A percentile compares a stretch with the other conserved stretches of the same genome.
These are phyloP conservation scores for Exephanes ischioxanthus DNA, from an alignment of 2,888 invertebrate genomes.

Conservation along the genomic window DNA sequence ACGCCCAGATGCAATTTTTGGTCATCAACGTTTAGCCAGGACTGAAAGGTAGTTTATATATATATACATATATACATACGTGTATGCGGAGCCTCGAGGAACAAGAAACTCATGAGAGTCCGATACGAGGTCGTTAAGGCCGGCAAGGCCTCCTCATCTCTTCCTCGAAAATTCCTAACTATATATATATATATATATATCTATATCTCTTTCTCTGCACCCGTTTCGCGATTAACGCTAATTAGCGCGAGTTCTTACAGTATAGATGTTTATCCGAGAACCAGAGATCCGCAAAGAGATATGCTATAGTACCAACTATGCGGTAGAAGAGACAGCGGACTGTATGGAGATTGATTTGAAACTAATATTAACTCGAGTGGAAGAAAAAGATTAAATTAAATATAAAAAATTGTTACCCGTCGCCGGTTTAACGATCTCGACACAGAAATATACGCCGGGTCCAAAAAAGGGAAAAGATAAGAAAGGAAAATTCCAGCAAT, in stretches of 20 bases:
- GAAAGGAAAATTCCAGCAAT: not conserved
- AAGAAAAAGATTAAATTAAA: conserved; percentile 4
- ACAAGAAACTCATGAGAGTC: conserved; percentile 25
- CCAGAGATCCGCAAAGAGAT: conserved; percentile 45
- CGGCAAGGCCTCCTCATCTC: conserved; percentile 28
- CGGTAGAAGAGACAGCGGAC: conserved; percentile 21
- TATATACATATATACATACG: not conserved
- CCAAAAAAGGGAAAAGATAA: not conserved
- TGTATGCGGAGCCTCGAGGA: conserved; percentile 3
- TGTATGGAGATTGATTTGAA: conserved; percentile 49
- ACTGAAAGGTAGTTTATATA: conserved; percentile 2
- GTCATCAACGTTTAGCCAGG: conserved; percentile 56
- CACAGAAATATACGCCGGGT: not conserved
- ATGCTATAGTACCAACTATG: not conserved
- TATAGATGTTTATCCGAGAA: conserved; percentile 63
- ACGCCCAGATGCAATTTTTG: conserved; percentile 57
- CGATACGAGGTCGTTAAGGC: conserved; percentile 59
- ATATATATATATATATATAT: conserved; percentile 23
- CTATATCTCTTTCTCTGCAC: conserved; percentile 6
- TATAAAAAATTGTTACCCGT: not conserved
- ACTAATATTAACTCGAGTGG: conserved; percentile 14
- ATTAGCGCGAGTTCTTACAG: conserved; percentile 57
- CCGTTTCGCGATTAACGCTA: conserved; percentile 63
- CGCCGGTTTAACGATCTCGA: not conserved
- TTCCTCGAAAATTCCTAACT: conserved; percentile 53